Conservation (phyloP, 92 coral and sea anemone species). For the Muricea muricata region DNA sequence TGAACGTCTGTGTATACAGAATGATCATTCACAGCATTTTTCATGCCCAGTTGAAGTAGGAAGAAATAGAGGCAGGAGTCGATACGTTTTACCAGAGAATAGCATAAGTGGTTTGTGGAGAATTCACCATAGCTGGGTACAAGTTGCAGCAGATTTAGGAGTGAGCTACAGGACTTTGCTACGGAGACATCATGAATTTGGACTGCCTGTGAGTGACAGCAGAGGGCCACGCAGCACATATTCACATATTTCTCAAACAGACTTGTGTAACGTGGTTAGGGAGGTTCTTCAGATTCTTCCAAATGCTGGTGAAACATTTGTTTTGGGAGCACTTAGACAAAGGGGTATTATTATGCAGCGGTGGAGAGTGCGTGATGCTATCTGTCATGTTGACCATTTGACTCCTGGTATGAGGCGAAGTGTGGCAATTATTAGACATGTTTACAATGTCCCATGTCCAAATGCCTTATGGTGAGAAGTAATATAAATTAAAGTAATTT, state of each 20-base stretch:
- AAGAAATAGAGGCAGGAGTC: too few relatives aligned
- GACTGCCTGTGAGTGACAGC: conserved; percentile 9
- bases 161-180: conserved; percentile 4
- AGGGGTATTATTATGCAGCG: conserved; percentile 63
- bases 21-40: too few relatives aligned
- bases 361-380: conserved; percentile 70
- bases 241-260: conserved; percentile 41
- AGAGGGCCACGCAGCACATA: conserved; percentile 32
- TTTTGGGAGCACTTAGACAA: conserved; percentile 59
- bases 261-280: conserved; percentile 54
- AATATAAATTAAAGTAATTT: too few relatives aligned
- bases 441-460: conserved; percentile 71
- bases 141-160: not conserved
- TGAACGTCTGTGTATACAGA: too few relatives aligned
- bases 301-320: conserved; percentile 37
- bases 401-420: conserved; percentile 70
- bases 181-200: conserved; percentile 29
- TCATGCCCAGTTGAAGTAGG: too few relatives aligned
- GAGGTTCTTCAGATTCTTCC: conserved; percentile 54
- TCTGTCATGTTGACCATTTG: conserved; percentile 64
- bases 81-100: too few relatives aligned
- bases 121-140: not conserved
- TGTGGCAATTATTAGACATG: conserved; percentile 56
- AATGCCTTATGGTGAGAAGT: conserved; percentile 57
- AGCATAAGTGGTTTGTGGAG: too few relatives aligned